phyloP scores from a whole-genome alignment of 1,140 invertebrate species.

The Tetraneura akinire region DNA sequence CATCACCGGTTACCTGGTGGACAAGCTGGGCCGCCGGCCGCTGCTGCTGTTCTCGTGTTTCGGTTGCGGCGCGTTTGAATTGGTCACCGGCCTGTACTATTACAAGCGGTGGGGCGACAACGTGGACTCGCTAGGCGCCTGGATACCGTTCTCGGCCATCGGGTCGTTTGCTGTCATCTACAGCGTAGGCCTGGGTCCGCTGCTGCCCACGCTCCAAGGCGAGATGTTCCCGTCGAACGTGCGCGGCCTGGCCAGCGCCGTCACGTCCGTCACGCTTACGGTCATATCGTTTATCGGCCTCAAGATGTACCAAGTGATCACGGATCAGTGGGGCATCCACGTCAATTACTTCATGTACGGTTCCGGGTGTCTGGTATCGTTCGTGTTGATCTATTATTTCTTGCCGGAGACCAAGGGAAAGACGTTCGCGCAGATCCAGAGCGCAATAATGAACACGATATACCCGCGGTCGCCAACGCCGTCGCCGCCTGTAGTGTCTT shows the following conservation, averaged over 20 bases:
- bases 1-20: constrained; percentile 59
- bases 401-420: constrained; percentile 84
- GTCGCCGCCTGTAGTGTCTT: no score
- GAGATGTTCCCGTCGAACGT: constrained; percentile 58
- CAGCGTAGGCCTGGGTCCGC: constrained; percentile 53
- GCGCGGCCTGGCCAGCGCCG: constrained; percentile 60
- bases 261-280: constrained; percentile 59
- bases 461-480: neutral
- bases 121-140: constrained; percentile 34
- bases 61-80: constrained; percentile 51
- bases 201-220: constrained; percentile 54
- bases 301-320: constrained; percentile 60
- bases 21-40: constrained; percentile 61
- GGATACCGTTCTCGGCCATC: constrained; percentile 52
- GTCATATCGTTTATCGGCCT: constrained; percentile 58
- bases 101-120: constrained; percentile 29
- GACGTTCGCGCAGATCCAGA: constrained; percentile 68
- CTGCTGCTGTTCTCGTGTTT: constrained; percentile 62
- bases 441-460: constrained; percentile 54
- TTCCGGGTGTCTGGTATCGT: constrained; percentile 67
- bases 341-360: constrained; percentile 70
- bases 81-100: constrained; percentile 53
- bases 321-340: constrained; percentile 61
- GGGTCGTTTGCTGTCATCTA: constrained; percentile 51
- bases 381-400: constrained; percentile 68